Evolutionary conservation across 2,113 vertebrate species (phyloP), one percentile per base, ranked within the genome.

Genomic region (Phoenicopterus ruber): DNA sequence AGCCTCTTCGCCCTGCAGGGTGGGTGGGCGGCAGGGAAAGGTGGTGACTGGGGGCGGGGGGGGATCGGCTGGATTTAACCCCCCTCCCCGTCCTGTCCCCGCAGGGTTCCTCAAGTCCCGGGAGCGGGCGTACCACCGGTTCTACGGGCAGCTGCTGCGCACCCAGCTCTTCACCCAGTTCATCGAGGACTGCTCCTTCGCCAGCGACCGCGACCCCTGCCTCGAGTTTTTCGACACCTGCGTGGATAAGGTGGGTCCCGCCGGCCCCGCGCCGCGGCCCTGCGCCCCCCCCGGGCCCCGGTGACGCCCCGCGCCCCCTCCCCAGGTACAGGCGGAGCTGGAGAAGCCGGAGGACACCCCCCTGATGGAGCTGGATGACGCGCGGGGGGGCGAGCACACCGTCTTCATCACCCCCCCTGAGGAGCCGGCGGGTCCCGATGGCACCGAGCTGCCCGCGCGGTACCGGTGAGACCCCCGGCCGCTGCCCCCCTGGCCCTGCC

Each of bases 151-250:
- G 97, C 98, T 99, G 96, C 98, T 99, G 21, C 98, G 90, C 94
- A 99, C 99, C 0, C 99, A 99, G 98, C 99, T 99, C 98, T 99
- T 99, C 97, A 99, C 99, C 0, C 99, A 99, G 98, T 99, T 99
- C 96, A 99, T 99, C 4, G 98, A 99, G 97, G 99, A 99, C 21
- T 99, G 99, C 59, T 99, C 99, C 21, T 99, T 99, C 5, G 99
- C 99, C 98, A 99, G 98, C 15, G 98, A 99, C 94, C 98, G 99
- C 0, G 99, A 99, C 31, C 98, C 98, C 79, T 98, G 98, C 96
- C 98, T 99, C 0, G 99, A 99, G 95, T 99, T 99, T 97, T 99
- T 99, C 2, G 99, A 99, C 88, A 99, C 99, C 70, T 99, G 99
- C 6, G 99, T 99, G 1, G 98, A 99, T 34, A 99, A 99, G 98